A percentile compares a stretch with the other conserved stretches of the same genome.
phyloP scores from a whole-genome alignment of 2,113 vertebrate species.

The Xiphophorus couchianus region DNA sequence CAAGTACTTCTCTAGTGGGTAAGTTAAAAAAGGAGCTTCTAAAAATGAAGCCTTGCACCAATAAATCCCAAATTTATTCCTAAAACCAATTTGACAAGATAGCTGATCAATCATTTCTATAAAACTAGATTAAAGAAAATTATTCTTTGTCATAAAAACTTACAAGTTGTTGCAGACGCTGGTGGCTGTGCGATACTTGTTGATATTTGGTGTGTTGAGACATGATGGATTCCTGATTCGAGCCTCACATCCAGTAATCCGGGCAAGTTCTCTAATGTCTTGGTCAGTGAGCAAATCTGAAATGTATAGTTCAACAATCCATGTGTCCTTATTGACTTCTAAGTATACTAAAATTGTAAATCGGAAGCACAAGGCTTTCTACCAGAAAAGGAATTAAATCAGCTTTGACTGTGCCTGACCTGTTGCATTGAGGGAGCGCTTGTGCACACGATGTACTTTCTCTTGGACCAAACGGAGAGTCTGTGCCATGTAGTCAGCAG shows the following conservation, averaged over 20 bases:
- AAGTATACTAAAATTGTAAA: neutral
- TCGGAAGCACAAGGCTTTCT: neutral
- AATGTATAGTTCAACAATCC: neutral
- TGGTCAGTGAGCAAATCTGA: conserved; percentile 82
- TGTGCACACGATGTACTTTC: conserved; percentile 72
- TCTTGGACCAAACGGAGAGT: conserved; percentile 83
- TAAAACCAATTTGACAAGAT: neutral
- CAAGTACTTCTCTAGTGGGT: conserved; percentile 9
- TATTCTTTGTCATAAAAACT: neutral
- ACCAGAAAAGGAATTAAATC: conserved; percentile 1
- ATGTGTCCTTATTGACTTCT: neutral
- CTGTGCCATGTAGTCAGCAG: conserved; percentile 87
- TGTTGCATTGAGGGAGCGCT: conserved; percentile 84
- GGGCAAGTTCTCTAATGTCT: conserved; percentile 75
- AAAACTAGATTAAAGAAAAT: neutral
- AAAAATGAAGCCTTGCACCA: neutral
- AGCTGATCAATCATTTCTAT: neutral
- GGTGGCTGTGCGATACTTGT: conserved; percentile 80
- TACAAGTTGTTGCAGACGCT: conserved; percentile 91
- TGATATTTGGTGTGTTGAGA: neutral
- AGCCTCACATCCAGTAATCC: conserved; percentile 81
- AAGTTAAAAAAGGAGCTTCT: neutral
- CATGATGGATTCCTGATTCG: conserved; percentile 72
- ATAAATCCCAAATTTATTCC: neutral
- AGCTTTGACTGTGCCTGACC: conserved; percentile 69